These are phyloP conservation scores for Zaprionus davidi DNA, from an alignment of 1,140 invertebrate species.

Conservation along the genomic window DNA sequence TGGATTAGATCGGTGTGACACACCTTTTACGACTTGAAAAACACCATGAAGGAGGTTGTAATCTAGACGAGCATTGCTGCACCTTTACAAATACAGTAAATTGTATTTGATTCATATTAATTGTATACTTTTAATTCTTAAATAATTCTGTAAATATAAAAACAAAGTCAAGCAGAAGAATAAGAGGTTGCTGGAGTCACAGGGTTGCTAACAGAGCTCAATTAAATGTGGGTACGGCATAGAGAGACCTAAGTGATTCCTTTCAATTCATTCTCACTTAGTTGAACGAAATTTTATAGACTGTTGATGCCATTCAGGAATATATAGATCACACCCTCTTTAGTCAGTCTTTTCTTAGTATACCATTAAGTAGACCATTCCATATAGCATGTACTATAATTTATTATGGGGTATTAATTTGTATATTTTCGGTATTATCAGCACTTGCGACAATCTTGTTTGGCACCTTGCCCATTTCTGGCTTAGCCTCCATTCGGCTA, in stretches of 20 bases:
- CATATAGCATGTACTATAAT: background rate
- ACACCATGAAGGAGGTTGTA: too few relatives aligned
- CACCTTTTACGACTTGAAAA: background rate
- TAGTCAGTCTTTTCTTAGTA: background rate
- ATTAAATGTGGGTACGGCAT: background rate
- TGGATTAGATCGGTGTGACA: background rate
- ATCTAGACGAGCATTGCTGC: too few relatives aligned
- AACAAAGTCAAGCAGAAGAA: too few relatives aligned
- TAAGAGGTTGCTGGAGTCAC: background rate
- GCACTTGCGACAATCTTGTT: conserved; percentile 9
- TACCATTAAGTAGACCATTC: background rate
- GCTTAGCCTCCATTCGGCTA: background rate
- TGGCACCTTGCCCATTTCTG: conserved; percentile 7
- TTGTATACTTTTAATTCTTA: background rate
- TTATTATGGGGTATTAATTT: conserved; percentile 1
- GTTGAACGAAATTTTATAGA: too few relatives aligned
- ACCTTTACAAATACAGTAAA: background rate
- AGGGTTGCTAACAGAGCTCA: background rate
- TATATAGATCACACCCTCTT: too few relatives aligned
- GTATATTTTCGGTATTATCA: background rate
- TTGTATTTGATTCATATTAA: too few relatives aligned
- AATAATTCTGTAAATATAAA: too few relatives aligned
- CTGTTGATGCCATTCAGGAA: too few relatives aligned
- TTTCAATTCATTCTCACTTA: too few relatives aligned
- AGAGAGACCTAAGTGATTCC: background rate